Evolutionary conservation across 2,113 vertebrate genomes (phyloP), one percentile per base, ranked within the genome.

Genomic region (Lophotis ruficrista): DNA sequence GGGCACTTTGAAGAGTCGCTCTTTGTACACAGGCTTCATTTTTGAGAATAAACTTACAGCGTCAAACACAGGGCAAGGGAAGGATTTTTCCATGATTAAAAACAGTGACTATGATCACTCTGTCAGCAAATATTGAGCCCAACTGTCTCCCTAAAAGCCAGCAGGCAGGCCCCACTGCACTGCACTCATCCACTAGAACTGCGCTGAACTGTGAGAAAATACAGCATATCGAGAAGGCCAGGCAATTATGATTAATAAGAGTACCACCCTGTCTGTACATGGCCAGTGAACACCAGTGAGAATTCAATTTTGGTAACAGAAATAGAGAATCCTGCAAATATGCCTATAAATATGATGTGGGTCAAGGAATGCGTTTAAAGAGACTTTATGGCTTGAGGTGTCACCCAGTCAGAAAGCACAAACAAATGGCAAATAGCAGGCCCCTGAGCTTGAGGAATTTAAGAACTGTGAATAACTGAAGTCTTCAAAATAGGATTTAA

Each of bases 131-230:
- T 38, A 51, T 16, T 77, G 24, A 77, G 57, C 31, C 9, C 27
- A 58, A 5, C 2, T 17, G 18, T 31, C 4, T 54, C 15, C 25
- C 10, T 0, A 1, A 1, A 1, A 47, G 12, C 45, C 0, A 0
- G 28, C 1, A 17, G 24, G 41, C 79, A 47, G 61, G 22, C 8
- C 33, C 19, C 31, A 27, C 57, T 3, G 0, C 45, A 37, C 30
- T n/a, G 13, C 2, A 1, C 38, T 81, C 12, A 1, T n/a, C 30
- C 50, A 57, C 27, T 13, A 62, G 18, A 75, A 56, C 23, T 45
- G 27, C 2, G 1, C 8, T 33, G 10, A 47, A 60, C 30, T 51
- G 21, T 27, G 21, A 56, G 57, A 88, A 92, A 83, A 92, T 41
- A 80, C 83, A 86, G 10, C 7, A 12, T 27, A 37, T 12, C 47